Base-by-base conservation (phyloP, 2,113 vertebrate genomes). In the Oncorhynchus clarkii region DNA sequence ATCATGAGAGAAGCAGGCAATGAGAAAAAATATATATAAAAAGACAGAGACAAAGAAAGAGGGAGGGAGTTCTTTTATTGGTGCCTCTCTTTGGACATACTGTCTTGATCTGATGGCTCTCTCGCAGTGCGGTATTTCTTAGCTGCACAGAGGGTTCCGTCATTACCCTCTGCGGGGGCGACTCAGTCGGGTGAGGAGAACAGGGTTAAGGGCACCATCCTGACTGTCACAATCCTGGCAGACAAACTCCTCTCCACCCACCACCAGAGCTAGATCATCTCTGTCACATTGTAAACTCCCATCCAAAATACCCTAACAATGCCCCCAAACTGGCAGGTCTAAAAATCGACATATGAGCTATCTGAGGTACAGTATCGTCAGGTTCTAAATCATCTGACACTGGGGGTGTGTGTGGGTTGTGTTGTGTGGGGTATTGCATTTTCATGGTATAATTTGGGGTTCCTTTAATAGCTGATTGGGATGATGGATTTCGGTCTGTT, bases 201-300 rank as follows among this genome's bases (percentile, higher is more conserved):
- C 39, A 51, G 39, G 51, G 75, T 34, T 51, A 45, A 77, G 70
- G 75, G 49, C 75, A 71, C 57, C 57, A 54, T 71, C 75, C 62
- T 71, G 39, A 68, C 69, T 64, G 75, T 65, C 51, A 64, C 11
- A 18, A 45, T 16, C 69, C 34, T 65, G 39, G 57, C 75, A 77
- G 71, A 45, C 39, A 45, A 45, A 77, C 68, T 65, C 65, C 65
- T 65, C 39, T 65, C 57, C 59, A 18, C 14, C 18, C 18, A 8
- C 70, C 75, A 62, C 59, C 59, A 24, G 20, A n/a, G 59, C 13
- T n/a, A 77, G 64, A 71, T 77, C 75, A 77, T 77, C 70, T 77
- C 22, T 48, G 24, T 71, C 48, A 26, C 60, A 65, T 62, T 9
- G n/a, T 62, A 62, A 62, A 20, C 27, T 18, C 66, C 31, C 9